phyloP scores from a whole-genome alignment of 2,888 invertebrate genomes.

The Perithous albicinctus region DNA sequence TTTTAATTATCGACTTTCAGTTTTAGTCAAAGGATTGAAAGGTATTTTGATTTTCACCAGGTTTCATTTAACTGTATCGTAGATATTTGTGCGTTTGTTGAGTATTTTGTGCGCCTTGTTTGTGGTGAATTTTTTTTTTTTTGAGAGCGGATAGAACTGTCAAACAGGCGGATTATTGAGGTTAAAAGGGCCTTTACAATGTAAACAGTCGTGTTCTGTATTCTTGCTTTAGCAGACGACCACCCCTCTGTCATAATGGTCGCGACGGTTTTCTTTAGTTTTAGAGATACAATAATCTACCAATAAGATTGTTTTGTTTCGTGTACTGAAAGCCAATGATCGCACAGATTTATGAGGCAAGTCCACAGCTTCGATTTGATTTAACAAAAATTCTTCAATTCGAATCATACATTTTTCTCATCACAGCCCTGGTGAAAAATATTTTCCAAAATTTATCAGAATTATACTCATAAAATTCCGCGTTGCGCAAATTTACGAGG shows the following conservation, averaged over 20 bases:
- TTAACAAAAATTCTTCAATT: too few relatives aligned
- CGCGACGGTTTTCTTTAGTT: neutral
- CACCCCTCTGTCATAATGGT: neutral
- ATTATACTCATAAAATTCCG: too few relatives aligned
- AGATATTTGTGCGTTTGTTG: neutral
- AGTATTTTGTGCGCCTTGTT: neutral
- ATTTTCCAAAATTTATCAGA: too few relatives aligned
- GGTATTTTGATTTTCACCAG: neutral
- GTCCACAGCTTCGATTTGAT: too few relatives aligned
- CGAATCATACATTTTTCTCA: too few relatives aligned
- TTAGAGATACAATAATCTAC: neutral
- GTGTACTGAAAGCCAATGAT: too few relatives aligned
- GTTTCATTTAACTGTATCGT: neutral
- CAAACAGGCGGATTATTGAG: conserved; percentile 14
- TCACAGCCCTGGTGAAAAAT: too few relatives aligned
- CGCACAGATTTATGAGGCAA: too few relatives aligned
- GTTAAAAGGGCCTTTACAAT: neutral
- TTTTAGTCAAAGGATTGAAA: too few relatives aligned
- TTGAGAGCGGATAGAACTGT: conserved; percentile 3
- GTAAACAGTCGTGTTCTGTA: conserved; percentile 27
- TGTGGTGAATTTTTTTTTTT: neutral
- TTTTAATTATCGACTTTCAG: conserved; percentile 44
- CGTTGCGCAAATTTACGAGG: too few relatives aligned
- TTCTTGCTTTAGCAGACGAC: conserved; percentile 8
- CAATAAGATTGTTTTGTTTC: neutral